A percentile compares a stretch with the other conserved stretches of the same genome.
Conservation (phyloP, 1,140 invertebrate species). For the Pogonomyrmex californicus region DNA sequence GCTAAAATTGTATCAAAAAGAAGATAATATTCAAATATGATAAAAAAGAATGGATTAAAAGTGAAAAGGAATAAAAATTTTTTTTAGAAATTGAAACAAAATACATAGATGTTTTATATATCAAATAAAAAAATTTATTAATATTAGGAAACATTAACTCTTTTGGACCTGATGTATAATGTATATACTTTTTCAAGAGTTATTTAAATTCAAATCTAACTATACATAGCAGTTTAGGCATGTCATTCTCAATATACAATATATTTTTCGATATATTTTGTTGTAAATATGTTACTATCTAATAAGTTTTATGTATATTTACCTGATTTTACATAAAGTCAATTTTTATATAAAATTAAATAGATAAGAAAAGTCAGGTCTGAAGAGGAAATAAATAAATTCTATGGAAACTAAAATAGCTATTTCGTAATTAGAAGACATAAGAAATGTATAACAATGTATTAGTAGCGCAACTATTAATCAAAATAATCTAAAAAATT, state of each 20-base stretch:
- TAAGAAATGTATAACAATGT: background rate
- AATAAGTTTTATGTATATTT: constrained; percentile 11
- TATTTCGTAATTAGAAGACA: constrained; percentile 7
- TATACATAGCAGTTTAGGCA: background rate
- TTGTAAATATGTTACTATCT: background rate
- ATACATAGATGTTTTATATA: background rate
- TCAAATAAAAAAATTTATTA: background rate
- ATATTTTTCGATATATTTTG: background rate
- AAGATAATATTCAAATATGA: background rate
- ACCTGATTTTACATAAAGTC: background rate
- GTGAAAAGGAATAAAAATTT: background rate
- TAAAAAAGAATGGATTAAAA: background rate
- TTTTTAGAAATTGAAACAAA: background rate
- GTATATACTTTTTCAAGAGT: background rate
- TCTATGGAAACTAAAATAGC: constrained; percentile 5
- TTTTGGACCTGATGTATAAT: constrained; percentile 21
- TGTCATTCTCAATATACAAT: background rate
- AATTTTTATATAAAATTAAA: constrained; percentile 20
- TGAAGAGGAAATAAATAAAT: background rate
- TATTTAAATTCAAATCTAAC: constrained; percentile 11
- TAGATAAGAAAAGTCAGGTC: background rate
- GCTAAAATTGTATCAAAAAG: background rate
- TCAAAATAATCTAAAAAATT: background rate
- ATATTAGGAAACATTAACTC: background rate
- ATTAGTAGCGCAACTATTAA: constrained; percentile 11